Evolutionary conservation across 2,113 vertebrate genomes (phyloP).

Genomic region (Epinephelus fuscoguttatus): DNA sequence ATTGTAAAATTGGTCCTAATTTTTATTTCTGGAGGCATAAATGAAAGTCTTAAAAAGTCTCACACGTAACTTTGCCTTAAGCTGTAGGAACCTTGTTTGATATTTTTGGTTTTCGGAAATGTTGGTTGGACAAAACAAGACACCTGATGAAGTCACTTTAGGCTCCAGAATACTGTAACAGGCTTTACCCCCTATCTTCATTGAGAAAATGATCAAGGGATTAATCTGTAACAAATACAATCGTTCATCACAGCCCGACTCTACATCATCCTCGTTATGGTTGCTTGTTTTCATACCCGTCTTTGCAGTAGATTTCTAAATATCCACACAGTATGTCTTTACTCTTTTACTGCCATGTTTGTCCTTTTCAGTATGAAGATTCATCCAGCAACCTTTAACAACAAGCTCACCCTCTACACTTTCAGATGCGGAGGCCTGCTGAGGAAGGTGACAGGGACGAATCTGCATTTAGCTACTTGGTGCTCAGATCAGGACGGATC

Average conservation of each 20-base stretch:
- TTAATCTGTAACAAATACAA: too few relatives aligned
- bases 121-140: too few relatives aligned
- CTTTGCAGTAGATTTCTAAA: background rate
- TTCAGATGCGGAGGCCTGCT: slow-evolving; percentile 87
- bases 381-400: slow-evolving; percentile 1
- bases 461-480: slow-evolving; percentile 70
- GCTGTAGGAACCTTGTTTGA: too few relatives aligned
- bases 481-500: slow-evolving; percentile 85
- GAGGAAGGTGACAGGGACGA: slow-evolving; percentile 46
- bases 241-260: background rate
- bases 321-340: background rate
- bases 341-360: background rate
- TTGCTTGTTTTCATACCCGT: background rate
- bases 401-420: slow-evolving; percentile 16
- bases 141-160: too few relatives aligned
- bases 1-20: too few relatives aligned
- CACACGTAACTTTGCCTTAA: too few relatives aligned
- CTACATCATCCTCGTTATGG: background rate
- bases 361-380: background rate
- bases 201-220: too few relatives aligned
- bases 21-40: too few relatives aligned
- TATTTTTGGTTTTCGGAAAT: too few relatives aligned
- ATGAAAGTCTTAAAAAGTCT: too few relatives aligned
- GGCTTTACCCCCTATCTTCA: too few relatives aligned
- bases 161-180: too few relatives aligned